These are phyloP conservation scores for Helobdella robusta DNA, from an alignment of 2,888 invertebrate species.

Conservation along the genomic window DNA sequence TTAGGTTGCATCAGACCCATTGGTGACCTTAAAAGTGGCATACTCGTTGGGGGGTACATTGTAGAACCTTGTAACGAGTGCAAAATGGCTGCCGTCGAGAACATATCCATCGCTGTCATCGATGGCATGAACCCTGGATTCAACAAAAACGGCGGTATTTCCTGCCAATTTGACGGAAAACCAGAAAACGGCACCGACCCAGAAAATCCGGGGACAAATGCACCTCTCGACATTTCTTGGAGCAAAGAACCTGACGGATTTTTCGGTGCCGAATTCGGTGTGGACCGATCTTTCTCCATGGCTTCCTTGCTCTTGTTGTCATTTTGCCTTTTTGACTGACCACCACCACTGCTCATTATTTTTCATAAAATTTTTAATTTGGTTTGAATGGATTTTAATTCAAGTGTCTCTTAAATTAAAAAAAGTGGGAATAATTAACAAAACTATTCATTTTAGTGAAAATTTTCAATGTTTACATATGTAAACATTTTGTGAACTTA, in stretches of 20 bases:
- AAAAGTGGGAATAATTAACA: no score
- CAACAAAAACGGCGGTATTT: conserved; percentile 21
- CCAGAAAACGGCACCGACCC: conserved; percentile 13
- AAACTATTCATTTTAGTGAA: no score
- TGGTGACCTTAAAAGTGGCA: conserved; percentile 18
- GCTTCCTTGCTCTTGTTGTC: conserved; percentile 13
- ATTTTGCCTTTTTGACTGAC: conserved; percentile 14
- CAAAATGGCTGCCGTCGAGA: conserved; percentile 23
- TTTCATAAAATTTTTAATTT: no score
- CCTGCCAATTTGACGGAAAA: conserved; percentile 24
- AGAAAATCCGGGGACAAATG: conserved; percentile 17
- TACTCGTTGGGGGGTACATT: conserved; percentile 12
- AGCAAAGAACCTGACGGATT: not conserved
- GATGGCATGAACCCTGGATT: conserved; percentile 1
- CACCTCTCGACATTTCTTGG: conserved; percentile 19
- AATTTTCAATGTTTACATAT: no score
- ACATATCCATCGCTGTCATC: conserved; percentile 22
- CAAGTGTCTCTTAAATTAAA: no score
- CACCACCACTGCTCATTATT: no score
- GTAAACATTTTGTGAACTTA: no score
- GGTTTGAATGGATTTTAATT: no score
- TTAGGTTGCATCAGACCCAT: conserved; percentile 23
- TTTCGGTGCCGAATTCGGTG: not conserved
- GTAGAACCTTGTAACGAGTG: conserved; percentile 22
- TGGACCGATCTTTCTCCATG: not conserved